A percentile compares a stretch with the other conserved stretches of the same genome.
These are phyloP conservation scores for Drosophila yooni DNA, from an alignment of 2,888 invertebrate species.

Conservation along the genomic window DNA sequence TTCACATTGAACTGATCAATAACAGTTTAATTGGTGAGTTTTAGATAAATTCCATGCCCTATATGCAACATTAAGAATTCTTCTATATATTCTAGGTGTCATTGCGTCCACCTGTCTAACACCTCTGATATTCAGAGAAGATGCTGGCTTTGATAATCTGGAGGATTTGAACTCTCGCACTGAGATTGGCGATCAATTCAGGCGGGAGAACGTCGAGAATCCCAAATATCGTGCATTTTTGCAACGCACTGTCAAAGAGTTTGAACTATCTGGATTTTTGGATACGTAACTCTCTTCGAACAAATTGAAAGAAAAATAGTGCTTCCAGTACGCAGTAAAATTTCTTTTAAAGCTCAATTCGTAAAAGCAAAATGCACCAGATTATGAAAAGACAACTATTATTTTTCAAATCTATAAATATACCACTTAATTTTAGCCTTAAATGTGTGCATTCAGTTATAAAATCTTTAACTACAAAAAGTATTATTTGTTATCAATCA, in stretches of 20 bases:
- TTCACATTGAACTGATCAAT: conserved; percentile 82
- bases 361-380: not conserved
- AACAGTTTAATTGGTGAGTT: conserved; percentile 82
- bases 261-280: conserved; percentile 83
- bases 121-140: conserved; percentile 83
- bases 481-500: not conserved
- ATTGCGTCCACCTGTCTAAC: conserved; percentile 84
- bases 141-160: conserved; percentile 74
- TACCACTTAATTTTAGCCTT: not conserved
- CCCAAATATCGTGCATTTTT: conserved; percentile 83
- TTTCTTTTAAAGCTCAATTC: conserved; percentile 8
- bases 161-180: conserved; percentile 81
- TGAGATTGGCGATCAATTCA: conserved; percentile 77
- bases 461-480: not conserved
- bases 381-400: not conserved
- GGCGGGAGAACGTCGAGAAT: conserved; percentile 83
- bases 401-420: conserved; percentile 1
- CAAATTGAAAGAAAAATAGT: conserved; percentile 1
- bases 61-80: not conserved
- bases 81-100: conserved; percentile 68
- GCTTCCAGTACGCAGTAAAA: conserved; percentile 25
- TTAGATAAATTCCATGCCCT: not conserved
- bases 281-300: conserved; percentile 63
- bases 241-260: conserved; percentile 83
- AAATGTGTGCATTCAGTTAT: not conserved